Evolutionary conservation across 1,140 invertebrate species (phyloP).

Genomic region (Polyergus mexicanus): DNA sequence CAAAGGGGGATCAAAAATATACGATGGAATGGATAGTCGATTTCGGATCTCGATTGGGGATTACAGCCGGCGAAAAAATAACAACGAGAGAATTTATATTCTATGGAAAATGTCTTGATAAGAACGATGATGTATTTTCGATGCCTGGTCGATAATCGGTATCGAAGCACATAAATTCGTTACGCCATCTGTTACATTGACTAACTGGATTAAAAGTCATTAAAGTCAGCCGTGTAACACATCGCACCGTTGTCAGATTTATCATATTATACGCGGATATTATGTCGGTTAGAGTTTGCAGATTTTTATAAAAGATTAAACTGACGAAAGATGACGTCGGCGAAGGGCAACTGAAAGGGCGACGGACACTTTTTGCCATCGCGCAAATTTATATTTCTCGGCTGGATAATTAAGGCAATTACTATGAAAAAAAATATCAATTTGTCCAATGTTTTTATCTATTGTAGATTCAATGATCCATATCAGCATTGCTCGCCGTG

Average conservation of each 20-base stretch:
- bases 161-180: constrained; percentile 41
- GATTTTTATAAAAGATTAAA: constrained; percentile 56
- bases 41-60: constrained; percentile 32
- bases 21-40: background rate
- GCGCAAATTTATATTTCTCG: constrained; percentile 56
- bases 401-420: constrained; percentile 53
- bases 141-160: constrained; percentile 5
- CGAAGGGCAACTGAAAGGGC: constrained; percentile 43
- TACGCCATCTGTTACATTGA: constrained; percentile 9
- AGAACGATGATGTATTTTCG: constrained; percentile 44
- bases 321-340: constrained; percentile 45
- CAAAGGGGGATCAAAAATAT: background rate
- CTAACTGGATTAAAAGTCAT: constrained; percentile 46
- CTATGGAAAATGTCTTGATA: background rate
- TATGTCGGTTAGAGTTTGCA: constrained; percentile 42
- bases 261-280: constrained; percentile 57
- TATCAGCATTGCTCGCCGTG: constrained; percentile 8
- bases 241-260: constrained; percentile 47
- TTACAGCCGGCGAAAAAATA: background rate
- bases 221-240: constrained; percentile 46
- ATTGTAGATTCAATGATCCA: constrained; percentile 42
- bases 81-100: constrained; percentile 30
- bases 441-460: constrained; percentile 34
- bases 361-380: constrained; percentile 42
- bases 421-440: constrained; percentile 53